Evolutionary conservation across 2,888 invertebrate species (phyloP).

Genomic region (Hypomecis punctinalis): DNA sequence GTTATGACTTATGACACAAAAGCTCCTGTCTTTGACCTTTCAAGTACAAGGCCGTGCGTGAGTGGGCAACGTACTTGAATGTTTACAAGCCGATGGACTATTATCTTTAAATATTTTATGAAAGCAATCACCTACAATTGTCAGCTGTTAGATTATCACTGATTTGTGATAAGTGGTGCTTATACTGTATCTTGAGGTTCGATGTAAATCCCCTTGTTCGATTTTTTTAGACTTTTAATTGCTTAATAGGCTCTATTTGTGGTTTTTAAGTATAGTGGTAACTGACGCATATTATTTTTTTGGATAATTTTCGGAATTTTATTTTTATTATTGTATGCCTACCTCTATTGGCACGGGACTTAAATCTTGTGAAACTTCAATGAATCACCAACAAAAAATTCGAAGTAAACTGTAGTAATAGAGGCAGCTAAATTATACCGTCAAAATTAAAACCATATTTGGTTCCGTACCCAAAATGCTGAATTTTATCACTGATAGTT

Average conservation of each 20-base stretch:
- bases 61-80: not conserved
- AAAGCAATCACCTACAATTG: not conserved
- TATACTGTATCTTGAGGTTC: not conserved
- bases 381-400: no score
- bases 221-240: not conserved
- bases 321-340: no score
- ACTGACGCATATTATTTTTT: not conserved
- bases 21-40: slow-evolving; percentile 25
- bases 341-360: no score
- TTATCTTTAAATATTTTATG: not conserved
- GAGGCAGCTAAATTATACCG: no score
- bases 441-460: no score
- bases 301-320: no score
- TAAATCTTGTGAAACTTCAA: no score
- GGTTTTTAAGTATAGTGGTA: no score
- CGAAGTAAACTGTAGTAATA: no score
- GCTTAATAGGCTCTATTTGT: not conserved
- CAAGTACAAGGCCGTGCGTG: slow-evolving; percentile 14
- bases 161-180: not conserved
- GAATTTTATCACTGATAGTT: no score
- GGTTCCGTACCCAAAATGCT: no score
- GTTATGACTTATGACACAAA: not conserved
- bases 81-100: not conserved
- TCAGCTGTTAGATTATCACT: not conserved
- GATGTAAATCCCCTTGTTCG: not conserved